These are phyloP conservation scores for Drosophila seguyi DNA, from an alignment of 1,140 invertebrate species.

Conservation along the genomic window DNA sequence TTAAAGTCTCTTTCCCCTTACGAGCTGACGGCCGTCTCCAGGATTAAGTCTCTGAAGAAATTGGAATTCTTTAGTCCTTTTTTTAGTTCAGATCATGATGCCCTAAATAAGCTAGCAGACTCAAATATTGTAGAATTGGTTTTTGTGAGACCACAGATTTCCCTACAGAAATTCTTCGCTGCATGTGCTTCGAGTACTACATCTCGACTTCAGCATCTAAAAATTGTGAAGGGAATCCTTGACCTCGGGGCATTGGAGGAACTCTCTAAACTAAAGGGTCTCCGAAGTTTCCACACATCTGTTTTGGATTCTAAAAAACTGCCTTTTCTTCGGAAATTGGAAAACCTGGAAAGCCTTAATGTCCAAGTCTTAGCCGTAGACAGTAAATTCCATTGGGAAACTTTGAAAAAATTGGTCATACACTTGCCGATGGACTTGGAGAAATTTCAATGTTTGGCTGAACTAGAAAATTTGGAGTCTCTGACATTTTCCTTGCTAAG, in stretches of 20 bases:
- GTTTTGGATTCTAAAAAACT: not conserved
- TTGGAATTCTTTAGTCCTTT: not conserved
- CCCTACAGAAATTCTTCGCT: not conserved
- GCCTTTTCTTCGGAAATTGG: not conserved
- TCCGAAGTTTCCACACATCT: not conserved
- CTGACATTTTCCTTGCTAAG: not conserved
- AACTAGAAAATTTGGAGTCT: slow-evolving; percentile 2
- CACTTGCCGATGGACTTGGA: not conserved
- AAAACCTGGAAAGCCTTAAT: not conserved
- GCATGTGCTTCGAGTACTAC: not conserved
- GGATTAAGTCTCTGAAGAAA: not conserved
- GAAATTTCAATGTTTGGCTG: not conserved
- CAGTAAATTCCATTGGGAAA: not conserved
- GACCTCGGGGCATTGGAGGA: not conserved
- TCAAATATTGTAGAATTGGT: slow-evolving; percentile 2
- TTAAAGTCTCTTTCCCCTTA: not conserved
- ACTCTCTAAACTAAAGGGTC: not conserved
- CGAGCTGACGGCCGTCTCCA: not conserved
- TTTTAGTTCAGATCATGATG: not conserved
- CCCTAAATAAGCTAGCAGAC: not conserved
- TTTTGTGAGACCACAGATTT: not conserved
- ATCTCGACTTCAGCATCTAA: not conserved
- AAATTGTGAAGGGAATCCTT: not conserved
- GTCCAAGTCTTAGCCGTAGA: not conserved
- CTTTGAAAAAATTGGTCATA: not conserved